These are phyloP conservation scores for Leptinotarsa haldemani DNA, from an alignment of 2,888 invertebrate genomes.

Conservation along the genomic window DNA sequence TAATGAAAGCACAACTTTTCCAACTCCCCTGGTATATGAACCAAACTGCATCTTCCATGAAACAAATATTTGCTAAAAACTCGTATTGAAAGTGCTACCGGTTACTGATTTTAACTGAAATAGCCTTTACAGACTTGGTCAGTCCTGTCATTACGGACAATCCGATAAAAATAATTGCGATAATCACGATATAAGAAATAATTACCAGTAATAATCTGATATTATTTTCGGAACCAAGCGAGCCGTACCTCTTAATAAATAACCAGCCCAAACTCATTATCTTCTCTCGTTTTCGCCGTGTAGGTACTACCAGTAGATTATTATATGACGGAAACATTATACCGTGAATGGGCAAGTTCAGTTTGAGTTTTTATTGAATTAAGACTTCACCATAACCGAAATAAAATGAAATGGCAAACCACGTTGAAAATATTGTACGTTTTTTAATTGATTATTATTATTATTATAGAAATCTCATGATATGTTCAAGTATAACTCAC, in stretches of 20 bases:
- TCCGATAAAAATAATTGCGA: slow-evolving; percentile 10
- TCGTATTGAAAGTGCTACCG: not conserved
- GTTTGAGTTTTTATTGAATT: slow-evolving; percentile 41
- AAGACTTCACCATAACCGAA: slow-evolving; percentile 34
- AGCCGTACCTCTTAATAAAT: slow-evolving; percentile 26
- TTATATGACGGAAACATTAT: slow-evolving; percentile 36
- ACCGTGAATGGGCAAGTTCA: slow-evolving; percentile 30
- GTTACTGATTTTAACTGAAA: slow-evolving; percentile 2
- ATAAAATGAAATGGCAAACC: slow-evolving; percentile 21
- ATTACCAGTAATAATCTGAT: slow-evolving; percentile 1
- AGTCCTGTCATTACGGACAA: slow-evolving; percentile 9
- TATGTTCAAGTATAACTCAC: slow-evolving; percentile 24
- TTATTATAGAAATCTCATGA: slow-evolving; percentile 34
- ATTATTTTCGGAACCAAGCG: slow-evolving; percentile 14
- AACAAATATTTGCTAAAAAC: not conserved
- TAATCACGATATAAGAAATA: slow-evolving; percentile 11
- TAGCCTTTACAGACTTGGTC: not conserved
- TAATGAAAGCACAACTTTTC: too few species aligned
- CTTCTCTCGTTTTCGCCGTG: slow-evolving; percentile 34
- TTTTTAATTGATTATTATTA: slow-evolving; percentile 36
- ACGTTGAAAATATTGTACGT: slow-evolving; percentile 31
- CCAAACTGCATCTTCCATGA: not conserved
- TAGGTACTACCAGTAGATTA: slow-evolving; percentile 33
- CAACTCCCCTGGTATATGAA: too few species aligned
- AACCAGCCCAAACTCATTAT: slow-evolving; percentile 32